A percentile compares a stretch with the other conserved stretches of the same genome.
These are phyloP conservation scores for Allenopithecus nigroviridis DNA, from an alignment of 2,797 vertebrate genomes.

Conservation along the genomic window DNA sequence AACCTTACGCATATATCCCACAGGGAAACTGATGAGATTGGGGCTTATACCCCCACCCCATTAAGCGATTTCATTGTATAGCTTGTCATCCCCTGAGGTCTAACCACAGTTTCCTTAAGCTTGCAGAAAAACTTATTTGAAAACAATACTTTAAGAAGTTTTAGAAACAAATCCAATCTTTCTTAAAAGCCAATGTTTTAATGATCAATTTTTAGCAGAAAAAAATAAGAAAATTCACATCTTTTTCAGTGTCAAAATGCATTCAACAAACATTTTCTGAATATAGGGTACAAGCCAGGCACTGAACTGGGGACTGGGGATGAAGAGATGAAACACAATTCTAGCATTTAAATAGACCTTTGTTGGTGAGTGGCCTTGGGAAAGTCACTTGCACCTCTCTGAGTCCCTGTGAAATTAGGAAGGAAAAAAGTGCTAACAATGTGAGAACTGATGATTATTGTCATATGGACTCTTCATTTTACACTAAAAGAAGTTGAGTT, in stretches of 20 bases:
- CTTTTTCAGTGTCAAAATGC: background rate
- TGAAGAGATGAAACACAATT: background rate
- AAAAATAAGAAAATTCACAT: background rate
- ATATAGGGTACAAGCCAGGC: background rate
- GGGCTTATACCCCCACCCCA: rapidly evolving
- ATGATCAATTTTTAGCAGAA: background rate
- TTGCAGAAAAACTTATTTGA: background rate
- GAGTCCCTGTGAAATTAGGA: background rate
- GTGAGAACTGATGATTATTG: background rate
- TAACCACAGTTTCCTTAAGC: background rate
- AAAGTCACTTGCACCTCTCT: background rate
- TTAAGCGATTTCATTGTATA: background rate
- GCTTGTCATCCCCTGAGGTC: background rate
- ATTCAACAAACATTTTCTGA: background rate
- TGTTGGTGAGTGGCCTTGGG: background rate
- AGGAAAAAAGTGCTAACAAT: background rate
- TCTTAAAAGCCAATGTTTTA: conserved; percentile 36
- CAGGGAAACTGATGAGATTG: background rate
- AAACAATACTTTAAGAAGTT: background rate
- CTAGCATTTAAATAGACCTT: background rate
- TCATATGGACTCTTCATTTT: background rate
- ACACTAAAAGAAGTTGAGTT: background rate
- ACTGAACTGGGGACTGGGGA: background rate
- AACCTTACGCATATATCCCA: background rate
- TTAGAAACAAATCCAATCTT: conserved; percentile 24